phyloP scores from a whole-genome alignment of 2,888 invertebrate species.

The Cryptus viduatorius region DNA sequence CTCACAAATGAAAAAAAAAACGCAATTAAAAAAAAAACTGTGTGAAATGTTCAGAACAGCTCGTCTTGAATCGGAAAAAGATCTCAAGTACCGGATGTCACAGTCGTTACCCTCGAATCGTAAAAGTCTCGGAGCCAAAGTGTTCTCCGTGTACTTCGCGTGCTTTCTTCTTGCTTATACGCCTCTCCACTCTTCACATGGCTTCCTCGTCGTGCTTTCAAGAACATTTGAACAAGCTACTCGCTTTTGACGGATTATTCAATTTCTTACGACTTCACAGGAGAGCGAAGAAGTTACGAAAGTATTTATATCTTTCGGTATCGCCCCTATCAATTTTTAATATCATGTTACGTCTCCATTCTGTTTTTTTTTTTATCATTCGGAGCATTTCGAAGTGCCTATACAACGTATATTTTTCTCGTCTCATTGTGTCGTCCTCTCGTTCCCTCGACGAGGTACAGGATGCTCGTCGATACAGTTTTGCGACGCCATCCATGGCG shows the following conservation, averaged over 20 bases:
- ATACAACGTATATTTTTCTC: constrained; percentile 27
- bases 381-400: constrained; percentile 59
- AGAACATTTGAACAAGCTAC: constrained; percentile 41
- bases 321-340: constrained; percentile 52
- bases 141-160: constrained; percentile 1
- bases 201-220: constrained; percentile 1
- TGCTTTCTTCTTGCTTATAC: not conserved
- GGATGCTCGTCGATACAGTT: constrained; percentile 2
- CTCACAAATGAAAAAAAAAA: not conserved
- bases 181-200: constrained; percentile 11
- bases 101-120: constrained; percentile 42
- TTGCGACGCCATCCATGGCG: not conserved
- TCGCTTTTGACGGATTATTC: constrained; percentile 22
- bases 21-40: not conserved
- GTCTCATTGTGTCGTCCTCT: constrained; percentile 5
- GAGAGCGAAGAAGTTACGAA: not conserved
- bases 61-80: constrained; percentile 29
- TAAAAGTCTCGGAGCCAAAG: constrained; percentile 5
- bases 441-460: constrained; percentile 9
- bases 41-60: not conserved
- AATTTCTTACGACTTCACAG: not conserved
- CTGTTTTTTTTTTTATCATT: constrained; percentile 22
- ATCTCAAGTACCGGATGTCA: constrained; percentile 41
- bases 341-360: constrained; percentile 30
- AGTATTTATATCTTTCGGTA: not conserved